These are phyloP conservation scores for Eilema griseolum DNA, from an alignment of 2,888 invertebrate species.

Conservation along the genomic window DNA sequence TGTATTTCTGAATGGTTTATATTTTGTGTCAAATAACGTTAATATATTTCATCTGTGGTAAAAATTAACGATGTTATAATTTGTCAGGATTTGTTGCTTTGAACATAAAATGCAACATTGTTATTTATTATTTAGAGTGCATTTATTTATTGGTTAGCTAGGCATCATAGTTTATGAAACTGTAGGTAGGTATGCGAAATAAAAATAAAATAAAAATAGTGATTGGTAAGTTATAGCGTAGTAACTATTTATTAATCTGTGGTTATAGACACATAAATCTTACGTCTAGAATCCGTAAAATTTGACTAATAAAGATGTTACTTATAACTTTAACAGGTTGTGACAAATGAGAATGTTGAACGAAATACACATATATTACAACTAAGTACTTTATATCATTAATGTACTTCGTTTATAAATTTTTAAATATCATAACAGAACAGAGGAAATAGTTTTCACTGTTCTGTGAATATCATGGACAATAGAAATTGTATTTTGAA, in stretches of 20 bases:
- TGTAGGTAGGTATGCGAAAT: neutral
- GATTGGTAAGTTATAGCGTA: neutral
- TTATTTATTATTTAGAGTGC: neutral
- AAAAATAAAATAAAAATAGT: neutral
- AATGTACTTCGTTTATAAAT: too few relatives aligned
- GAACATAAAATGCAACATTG: neutral
- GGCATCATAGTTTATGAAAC: too few relatives aligned
- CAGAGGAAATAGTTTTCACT: too few relatives aligned
- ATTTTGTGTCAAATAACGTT: neutral
- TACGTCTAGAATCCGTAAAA: constrained; percentile 14
- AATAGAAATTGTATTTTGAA: too few relatives aligned
- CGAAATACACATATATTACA: neutral
- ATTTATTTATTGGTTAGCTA: neutral
- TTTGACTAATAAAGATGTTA: constrained; percentile 31
- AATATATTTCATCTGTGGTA: neutral
- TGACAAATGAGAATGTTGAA: constrained; percentile 30
- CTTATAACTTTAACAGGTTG: constrained; percentile 25
- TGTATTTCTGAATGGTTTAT: neutral
- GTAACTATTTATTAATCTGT: too few relatives aligned
- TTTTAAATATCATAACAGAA: too few relatives aligned
- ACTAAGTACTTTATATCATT: too few relatives aligned
- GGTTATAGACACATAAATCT: neutral
- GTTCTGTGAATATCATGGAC: too few relatives aligned
- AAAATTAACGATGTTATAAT: neutral
- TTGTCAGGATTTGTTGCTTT: neutral